Evolutionary conservation across 2,888 invertebrate species (phyloP).

Genomic region (Linnaemya tessellans): DNA sequence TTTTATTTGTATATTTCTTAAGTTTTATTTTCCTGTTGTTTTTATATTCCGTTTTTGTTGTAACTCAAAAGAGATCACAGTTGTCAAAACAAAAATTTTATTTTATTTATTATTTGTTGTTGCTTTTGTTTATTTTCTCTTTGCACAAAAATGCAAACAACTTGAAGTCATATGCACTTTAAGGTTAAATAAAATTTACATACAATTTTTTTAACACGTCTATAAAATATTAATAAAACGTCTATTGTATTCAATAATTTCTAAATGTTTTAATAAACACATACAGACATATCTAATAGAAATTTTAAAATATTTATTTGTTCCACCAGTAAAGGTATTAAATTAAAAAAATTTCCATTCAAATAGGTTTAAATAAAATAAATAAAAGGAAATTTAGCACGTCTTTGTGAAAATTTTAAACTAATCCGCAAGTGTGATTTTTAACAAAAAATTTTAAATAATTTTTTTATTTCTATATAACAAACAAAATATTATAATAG

Average conservation of each 20-base stretch:
- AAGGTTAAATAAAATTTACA: conserved; percentile 35
- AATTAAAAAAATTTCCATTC: conserved; percentile 44
- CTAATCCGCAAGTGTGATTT: conserved; percentile 28
- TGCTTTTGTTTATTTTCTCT: neutral
- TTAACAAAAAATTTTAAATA: neutral
- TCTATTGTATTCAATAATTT: conserved; percentile 40
- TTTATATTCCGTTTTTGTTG: conserved; percentile 9
- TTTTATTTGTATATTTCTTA: conserved; percentile 37
- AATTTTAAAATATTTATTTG: neutral
- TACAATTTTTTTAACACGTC: conserved; percentile 29
- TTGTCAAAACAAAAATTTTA: conserved; percentile 52
- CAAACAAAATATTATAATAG: no score
- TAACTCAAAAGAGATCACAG: conserved; percentile 32
- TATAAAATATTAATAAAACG: conserved; percentile 51
- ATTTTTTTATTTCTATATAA: neutral
- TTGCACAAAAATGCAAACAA: conserved; percentile 35
- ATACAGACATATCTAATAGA: conserved; percentile 10
- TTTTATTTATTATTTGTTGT: conserved; percentile 39
- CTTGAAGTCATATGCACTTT: conserved; percentile 10
- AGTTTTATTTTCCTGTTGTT: conserved; percentile 31
- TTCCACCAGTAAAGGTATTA: conserved; percentile 36
- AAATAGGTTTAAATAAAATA: conserved; percentile 5
- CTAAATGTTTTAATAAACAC: conserved; percentile 8
- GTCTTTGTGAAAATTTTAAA: conserved; percentile 39
- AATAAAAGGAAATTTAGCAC: conserved; percentile 16